Conservation (phyloP, 2,888 invertebrate species). For the Drosophila testacea region DNA sequence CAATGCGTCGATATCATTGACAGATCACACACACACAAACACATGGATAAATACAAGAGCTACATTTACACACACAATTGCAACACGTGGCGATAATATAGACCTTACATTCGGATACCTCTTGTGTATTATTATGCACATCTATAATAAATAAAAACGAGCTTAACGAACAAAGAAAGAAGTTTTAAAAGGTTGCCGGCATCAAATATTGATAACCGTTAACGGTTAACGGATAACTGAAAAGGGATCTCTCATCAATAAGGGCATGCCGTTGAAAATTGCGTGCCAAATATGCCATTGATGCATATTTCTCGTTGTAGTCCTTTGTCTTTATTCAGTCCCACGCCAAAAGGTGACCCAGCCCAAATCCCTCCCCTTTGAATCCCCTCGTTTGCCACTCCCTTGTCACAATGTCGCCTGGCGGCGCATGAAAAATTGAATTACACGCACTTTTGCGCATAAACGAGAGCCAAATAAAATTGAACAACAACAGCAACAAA, state of each 20-base stretch:
- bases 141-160: slow-evolving; percentile 50
- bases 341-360: slow-evolving; percentile 34
- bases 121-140: slow-evolving; percentile 48
- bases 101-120: slow-evolving; percentile 8
- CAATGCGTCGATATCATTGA: slow-evolving; percentile 3
- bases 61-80: neutral
- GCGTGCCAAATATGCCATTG: slow-evolving; percentile 80
- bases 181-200: slow-evolving; percentile 47
- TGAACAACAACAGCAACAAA: slow-evolving; percentile 25
- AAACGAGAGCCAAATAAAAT: slow-evolving; percentile 67
- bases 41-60: slow-evolving; percentile 1
- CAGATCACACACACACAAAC: slow-evolving; percentile 8
- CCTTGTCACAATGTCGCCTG: slow-evolving; percentile 25
- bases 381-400: slow-evolving; percentile 1
- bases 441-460: slow-evolving; percentile 81
- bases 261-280: slow-evolving; percentile 61
- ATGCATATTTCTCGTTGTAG: slow-evolving; percentile 57
- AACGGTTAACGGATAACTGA: slow-evolving; percentile 54
- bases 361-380: slow-evolving; percentile 2
- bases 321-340: slow-evolving; percentile 69
- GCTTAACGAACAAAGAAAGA: slow-evolving; percentile 39
- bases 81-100: neutral
- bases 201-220: slow-evolving; percentile 73
- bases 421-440: slow-evolving; percentile 78
- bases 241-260: slow-evolving; percentile 78